Evolutionary conservation across 2,888 invertebrate genomes (phyloP), one percentile per base, ranked within the genome.

Genomic region (Pyrocoelia pectoralis): DNA sequence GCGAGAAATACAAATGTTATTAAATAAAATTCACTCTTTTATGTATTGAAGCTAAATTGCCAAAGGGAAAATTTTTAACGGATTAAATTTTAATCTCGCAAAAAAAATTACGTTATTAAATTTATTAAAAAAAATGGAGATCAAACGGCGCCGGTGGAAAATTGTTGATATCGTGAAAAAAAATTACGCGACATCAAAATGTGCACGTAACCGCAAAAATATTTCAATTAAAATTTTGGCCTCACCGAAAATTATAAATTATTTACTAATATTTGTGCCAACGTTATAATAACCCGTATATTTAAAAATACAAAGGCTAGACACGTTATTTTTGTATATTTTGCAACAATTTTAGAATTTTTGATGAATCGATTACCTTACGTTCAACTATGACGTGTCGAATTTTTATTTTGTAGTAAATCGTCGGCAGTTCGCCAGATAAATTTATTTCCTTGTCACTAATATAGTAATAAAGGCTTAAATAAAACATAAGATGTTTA

Each of bases 401-500:
- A 43, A 43, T 43, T 43, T 29, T 50, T 50, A 13, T 29, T 24
- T 50, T 50, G 12, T 50, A 50, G 50, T 18, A 14, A 29, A 29
- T 19, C 50, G 50, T 50, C 50, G 50, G 50, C 50, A 24, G 12
- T 50, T 24, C 28, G 50, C 50, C 50, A 50, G 50, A 50, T 50
- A 24, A 50, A 50, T 50, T 50, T 50, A 50, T 50, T 50, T 18
- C 12, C 15, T 13, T 50, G 50, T 50, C 50, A 50, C 24, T 29
- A 24, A 46, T 46, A 46, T 46, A 46, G 46, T 18, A 46, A 46
- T 14, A 17, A 46, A 46, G 46, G 15, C 17, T 15, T 46, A 46
- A 46, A 46, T 46, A 46, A 46, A 17, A 46, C 46, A 46, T 46
- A 46, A 46, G 46, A 46, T 46, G 46, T 46, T 46, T 46, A n/a